Base-by-base conservation (phyloP, 2,888 invertebrate species). In the Nomada ruficornis region DNA sequence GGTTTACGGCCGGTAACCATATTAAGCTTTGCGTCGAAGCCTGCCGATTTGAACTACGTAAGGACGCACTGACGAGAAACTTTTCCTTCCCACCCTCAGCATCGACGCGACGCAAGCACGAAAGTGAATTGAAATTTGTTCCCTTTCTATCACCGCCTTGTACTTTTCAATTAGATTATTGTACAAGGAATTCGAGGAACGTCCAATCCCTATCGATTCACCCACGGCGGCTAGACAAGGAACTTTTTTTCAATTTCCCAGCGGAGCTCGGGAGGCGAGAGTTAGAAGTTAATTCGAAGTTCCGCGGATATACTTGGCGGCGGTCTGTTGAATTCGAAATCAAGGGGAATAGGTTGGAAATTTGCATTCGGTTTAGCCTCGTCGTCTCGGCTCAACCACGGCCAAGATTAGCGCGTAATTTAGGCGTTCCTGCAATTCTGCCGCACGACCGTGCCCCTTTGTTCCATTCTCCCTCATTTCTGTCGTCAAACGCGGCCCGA, bases 281-380 rank as follows among this genome's bases (percentile, higher is more conserved):
- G 63, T 77, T 65, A 62, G 55, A 63, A 63, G 74, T 68, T 78
- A 63, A 78, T 78, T 55, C 67, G 23, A 77, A 62, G 65, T 73
- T 74, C 62, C 65, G 65, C 23, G 72, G 73, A 65, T 71, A 73
- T 60, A 65, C 60, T 44, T 50, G 65, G 55, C 78, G 78, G 63
- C 57, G 42, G 50, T 64, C 63, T 23, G 77, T 67, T 71, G 78
- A 80, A 78, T 72, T 63, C 67, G 78, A 59, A 72, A 78, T 62
- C 42, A 78, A 55, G 57, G 52, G 23, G 70, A 76, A 70, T 77
- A 29, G 64, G 29, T 2, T 29, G 47, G 26, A 36, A 52, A 52
- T 69, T 78, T 78, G 78, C 52, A 78, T 76, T 76, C 55, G 70
- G 71, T 64, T 64, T 36, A 59, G 50, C 64, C 57, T 47, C 54